phyloP scores from a whole-genome alignment of 1,140 invertebrate genomes.

The Zelostemma sp. region DNA sequence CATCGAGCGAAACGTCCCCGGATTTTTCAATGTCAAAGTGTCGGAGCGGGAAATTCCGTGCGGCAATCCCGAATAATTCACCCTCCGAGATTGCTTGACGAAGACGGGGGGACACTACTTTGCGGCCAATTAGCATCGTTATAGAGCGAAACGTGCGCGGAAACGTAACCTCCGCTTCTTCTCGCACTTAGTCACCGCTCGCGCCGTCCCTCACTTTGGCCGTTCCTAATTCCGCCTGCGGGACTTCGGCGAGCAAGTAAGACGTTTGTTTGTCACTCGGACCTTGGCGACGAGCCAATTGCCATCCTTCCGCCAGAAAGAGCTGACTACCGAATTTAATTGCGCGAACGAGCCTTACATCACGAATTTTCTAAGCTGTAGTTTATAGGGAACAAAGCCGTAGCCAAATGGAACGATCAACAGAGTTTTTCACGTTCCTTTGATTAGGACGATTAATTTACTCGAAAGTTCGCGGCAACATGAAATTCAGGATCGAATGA shows the following conservation, averaged over 20 bases:
- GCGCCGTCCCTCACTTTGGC: constrained; percentile 18
- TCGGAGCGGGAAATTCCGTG: too few relatives aligned
- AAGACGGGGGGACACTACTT: constrained; percentile 34
- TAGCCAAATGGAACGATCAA: not conserved
- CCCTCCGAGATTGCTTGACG: constrained; percentile 20
- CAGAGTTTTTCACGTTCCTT: not conserved
- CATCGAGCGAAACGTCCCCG: too few relatives aligned
- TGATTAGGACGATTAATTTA: not conserved
- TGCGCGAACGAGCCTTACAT: constrained; percentile 42
- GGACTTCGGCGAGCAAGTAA: constrained; percentile 19
- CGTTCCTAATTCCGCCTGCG: constrained; percentile 42
- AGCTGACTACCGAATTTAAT: constrained; percentile 45
- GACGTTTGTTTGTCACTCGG: constrained; percentile 47
- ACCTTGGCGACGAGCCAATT: constrained; percentile 44
- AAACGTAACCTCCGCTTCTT: constrained; percentile 39
- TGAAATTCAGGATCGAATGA: not conserved
- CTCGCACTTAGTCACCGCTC: constrained; percentile 25
- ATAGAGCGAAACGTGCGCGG: constrained; percentile 40
- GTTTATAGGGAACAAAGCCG: not conserved
- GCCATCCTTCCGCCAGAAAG: constrained; percentile 43
- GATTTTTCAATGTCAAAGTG: too few relatives aligned
- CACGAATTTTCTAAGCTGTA: constrained; percentile 9
- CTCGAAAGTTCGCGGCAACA: not conserved
- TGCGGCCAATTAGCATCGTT: constrained; percentile 47
- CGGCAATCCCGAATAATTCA: constrained; percentile 26